Conservation (phyloP, 2,797 vertebrate genomes). For the Enteromius fasciolatus region DNA sequence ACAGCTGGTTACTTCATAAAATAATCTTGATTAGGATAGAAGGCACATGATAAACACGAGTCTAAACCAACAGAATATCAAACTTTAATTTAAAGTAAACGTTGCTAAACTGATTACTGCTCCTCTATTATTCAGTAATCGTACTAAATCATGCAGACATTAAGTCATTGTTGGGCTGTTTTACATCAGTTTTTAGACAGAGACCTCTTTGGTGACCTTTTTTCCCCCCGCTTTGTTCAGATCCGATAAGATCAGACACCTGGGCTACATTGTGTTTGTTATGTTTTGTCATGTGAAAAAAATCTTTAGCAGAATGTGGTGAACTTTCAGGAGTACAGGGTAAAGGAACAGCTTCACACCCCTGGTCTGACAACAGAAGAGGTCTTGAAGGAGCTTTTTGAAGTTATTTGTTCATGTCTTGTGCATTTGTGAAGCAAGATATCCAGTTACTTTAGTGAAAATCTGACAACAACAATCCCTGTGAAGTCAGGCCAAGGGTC, state of each 20-base stretch:
- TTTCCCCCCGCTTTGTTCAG: background rate
- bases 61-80: constrained; percentile 9
- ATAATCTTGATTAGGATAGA: constrained; percentile 21
- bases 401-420: constrained; percentile 42
- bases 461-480: constrained; percentile 53
- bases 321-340: background rate
- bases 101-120: background rate
- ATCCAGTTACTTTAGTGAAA: constrained; percentile 49
- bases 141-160: background rate
- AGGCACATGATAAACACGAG: constrained; percentile 17
- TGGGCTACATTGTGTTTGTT: constrained; percentile 16
- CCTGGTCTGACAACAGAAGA: constrained; percentile 10
- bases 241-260: constrained; percentile 5
- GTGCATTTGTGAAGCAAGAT: constrained; percentile 43
- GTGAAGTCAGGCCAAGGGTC: constrained; percentile 57
- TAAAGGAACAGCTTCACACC: constrained; percentile 24
- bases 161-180: constrained; percentile 11
- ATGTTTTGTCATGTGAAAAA: constrained; percentile 18
- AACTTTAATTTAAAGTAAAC: constrained; percentile 25
- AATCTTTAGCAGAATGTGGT: constrained; percentile 39
- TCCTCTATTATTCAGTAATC: background rate
- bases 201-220: constrained; percentile 11
- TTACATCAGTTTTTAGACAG: constrained; percentile 14
- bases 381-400: constrained; percentile 24
- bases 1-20: constrained; percentile 22